A percentile compares a stretch with the other conserved stretches of the same genome.
These are phyloP conservation scores for Stictonetta naevosa DNA, from an alignment of 2,113 vertebrate genomes.

Conservation along the genomic window DNA sequence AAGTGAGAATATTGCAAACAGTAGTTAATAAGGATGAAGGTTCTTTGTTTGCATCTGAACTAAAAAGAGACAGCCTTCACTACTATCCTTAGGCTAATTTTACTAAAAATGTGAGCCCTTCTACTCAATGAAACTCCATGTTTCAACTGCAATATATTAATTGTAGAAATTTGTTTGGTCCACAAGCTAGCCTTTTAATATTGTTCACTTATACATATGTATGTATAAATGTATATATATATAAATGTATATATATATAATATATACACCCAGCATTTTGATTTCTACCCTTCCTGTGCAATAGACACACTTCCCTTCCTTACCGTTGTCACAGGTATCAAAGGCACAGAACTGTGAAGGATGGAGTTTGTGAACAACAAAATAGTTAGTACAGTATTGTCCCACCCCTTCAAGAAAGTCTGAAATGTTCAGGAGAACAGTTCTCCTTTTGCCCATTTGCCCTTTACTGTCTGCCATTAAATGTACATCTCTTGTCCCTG, in stretches of 20 bases:
- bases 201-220: neutral
- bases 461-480: neutral
- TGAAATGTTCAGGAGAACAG: neutral
- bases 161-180: neutral
- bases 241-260: too few relatives aligned
- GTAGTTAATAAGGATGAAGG: neutral
- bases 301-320: neutral
- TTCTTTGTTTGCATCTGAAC: neutral
- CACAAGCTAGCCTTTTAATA: neutral
- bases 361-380: neutral
- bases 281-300: fast-evolving
- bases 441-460: neutral
- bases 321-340: neutral
- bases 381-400: neutral
- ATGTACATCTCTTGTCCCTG: neutral
- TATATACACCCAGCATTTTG: neutral
- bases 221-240: too few relatives aligned
- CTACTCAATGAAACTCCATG: neutral
- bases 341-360: neutral
- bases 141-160: neutral
- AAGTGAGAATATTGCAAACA: neutral
- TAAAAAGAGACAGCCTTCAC: neutral
- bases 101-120: neutral
- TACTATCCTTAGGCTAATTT: neutral
- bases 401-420: neutral